Evolutionary conservation across 1,140 invertebrate species (phyloP).

Genomic region (Globodera ellingtonae): DNA sequence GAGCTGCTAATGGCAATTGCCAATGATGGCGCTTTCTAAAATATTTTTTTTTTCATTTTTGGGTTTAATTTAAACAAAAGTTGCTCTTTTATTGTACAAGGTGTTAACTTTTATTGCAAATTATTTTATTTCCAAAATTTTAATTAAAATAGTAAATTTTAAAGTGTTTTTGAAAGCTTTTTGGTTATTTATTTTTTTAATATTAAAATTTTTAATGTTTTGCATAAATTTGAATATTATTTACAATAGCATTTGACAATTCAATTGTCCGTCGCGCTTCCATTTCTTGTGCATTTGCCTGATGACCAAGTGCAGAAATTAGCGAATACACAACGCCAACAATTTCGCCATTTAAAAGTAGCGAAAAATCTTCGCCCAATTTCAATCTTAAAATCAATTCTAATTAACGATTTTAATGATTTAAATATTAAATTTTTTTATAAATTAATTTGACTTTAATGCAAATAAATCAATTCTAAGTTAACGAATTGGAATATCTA

Average conservation of each 20-base stretch:
- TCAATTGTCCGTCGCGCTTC: conserved; percentile 84
- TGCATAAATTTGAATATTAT: neutral
- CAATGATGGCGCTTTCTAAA: conserved; percentile 85
- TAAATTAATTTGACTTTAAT: neutral
- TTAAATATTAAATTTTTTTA: neutral
- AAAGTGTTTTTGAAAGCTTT: neutral
- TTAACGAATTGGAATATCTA: too few species aligned
- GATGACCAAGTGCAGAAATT: conserved; percentile 75
- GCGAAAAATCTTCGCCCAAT: conserved; percentile 31
- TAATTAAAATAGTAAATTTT: neutral
- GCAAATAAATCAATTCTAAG: too few species aligned
- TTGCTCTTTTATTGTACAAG: too few species aligned
- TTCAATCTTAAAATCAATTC: conserved; percentile 28
- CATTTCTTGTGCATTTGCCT: conserved; percentile 72
- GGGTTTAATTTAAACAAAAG: too few species aligned
- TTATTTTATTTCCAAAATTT: too few species aligned
- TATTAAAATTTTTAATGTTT: neutral
- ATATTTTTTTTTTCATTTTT: neutral
- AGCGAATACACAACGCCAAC: conserved; percentile 92
- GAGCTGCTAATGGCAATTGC: conserved; percentile 74
- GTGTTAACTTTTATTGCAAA: too few species aligned
- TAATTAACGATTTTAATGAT: neutral
- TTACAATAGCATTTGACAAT: conserved; percentile 74
- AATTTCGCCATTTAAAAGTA: conserved; percentile 72
- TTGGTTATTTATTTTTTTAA: neutral